Percentiles rank a stretch among this genome's conserved stretches.
Conservation (phyloP, 2,113 vertebrate genomes). For the Sceloporus undulatus region DNA sequence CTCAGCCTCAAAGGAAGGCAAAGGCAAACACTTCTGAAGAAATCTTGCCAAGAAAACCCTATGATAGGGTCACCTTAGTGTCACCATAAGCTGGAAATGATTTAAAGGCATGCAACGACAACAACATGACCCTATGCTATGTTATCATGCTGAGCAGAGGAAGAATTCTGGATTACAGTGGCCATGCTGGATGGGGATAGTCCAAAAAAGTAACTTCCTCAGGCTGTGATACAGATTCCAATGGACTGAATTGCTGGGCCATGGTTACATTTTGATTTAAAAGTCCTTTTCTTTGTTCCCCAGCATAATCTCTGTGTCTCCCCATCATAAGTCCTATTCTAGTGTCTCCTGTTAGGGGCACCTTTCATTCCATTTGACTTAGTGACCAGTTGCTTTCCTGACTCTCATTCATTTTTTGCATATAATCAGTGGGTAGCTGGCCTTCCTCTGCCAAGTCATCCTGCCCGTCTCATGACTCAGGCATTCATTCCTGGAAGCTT, state of each 20-base stretch:
- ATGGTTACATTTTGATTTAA: background rate
- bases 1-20: too few relatives aligned
- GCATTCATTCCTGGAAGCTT: slow-evolving; percentile 11
- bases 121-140: too few relatives aligned
- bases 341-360: slow-evolving; percentile 14
- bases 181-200: background rate
- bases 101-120: too few relatives aligned
- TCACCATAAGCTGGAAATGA: too few relatives aligned
- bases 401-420: slow-evolving; percentile 10
- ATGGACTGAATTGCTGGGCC: background rate
- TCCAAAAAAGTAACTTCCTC: background rate
- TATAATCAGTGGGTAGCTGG: slow-evolving; percentile 12
- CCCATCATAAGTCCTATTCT: background rate
- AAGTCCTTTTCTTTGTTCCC: background rate
- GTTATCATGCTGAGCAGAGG: too few relatives aligned
- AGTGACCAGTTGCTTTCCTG: slow-evolving; percentile 28
- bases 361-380: background rate
- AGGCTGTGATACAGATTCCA: background rate
- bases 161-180: too few relatives aligned
- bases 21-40: too few relatives aligned
- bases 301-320: slow-evolving; percentile 8
- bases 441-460: slow-evolving; percentile 55
- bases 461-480: background rate
- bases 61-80: too few relatives aligned
- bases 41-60: too few relatives aligned